Evolutionary conservation across 2,113 vertebrate genomes (phyloP).

Genomic region (Cygnus buccinator): DNA sequence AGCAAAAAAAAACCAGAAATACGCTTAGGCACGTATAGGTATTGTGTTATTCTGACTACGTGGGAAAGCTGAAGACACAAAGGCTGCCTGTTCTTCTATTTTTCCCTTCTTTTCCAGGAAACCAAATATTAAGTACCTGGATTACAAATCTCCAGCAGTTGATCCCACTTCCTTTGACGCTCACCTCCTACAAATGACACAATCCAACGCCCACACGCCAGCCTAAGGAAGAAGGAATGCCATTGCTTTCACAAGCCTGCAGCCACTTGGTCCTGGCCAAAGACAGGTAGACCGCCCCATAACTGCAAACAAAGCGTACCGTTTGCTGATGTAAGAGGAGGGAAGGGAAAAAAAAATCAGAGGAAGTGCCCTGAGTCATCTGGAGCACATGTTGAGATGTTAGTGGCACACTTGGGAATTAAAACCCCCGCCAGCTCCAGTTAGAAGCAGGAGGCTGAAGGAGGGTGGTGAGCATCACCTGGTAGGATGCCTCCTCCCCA

Average conservation of each 20-base stretch:
- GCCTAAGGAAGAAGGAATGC: slow-evolving; percentile 13
- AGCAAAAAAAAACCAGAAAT: background rate
- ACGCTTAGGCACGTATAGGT: background rate
- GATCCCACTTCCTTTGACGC: slow-evolving; percentile 62
- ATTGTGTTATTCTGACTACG: background rate
- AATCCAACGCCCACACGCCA: slow-evolving; percentile 43
- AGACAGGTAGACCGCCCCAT: slow-evolving; percentile 17
- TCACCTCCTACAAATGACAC: slow-evolving; percentile 54
- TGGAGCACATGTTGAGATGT: background rate
- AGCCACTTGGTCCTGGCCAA: background rate
- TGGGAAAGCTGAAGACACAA: background rate
- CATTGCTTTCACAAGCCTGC: background rate
- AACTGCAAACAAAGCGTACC: slow-evolving; percentile 8
- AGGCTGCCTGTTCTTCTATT: background rate
- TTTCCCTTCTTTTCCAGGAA: slow-evolving; percentile 60
- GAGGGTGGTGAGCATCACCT: background rate
- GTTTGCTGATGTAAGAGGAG: background rate
- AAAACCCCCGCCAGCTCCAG: background rate
- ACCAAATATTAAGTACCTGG: slow-evolving; percentile 58
- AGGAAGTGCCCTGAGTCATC: slow-evolving; percentile 30
- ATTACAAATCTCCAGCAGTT: slow-evolving; percentile 28
- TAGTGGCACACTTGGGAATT: background rate
- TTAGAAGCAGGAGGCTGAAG: background rate
- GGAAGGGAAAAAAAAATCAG: background rate
- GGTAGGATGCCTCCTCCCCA: background rate